These are phyloP conservation scores for Dasypolia templi DNA, from an alignment of 2,888 invertebrate species.

Conservation along the genomic window DNA sequence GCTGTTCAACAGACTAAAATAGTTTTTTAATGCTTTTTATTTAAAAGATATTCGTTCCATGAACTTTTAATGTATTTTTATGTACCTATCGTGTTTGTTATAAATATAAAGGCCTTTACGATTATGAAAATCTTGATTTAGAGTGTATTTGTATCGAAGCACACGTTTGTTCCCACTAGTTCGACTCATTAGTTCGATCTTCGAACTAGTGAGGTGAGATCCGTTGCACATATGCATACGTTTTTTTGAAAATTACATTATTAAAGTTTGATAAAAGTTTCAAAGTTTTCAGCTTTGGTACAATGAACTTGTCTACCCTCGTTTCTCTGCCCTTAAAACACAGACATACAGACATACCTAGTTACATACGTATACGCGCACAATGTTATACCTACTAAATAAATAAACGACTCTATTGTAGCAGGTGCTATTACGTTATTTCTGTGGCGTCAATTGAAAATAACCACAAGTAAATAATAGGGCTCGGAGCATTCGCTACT, in stretches of 20 bases:
- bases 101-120: neutral
- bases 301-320: neutral
- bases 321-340: conserved; percentile 9
- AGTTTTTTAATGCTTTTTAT: conserved; percentile 25
- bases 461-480: conserved; percentile 47
- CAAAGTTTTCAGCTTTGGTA: conserved; percentile 4
- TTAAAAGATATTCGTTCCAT: conserved; percentile 9
- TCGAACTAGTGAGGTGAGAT: too few relatives aligned
- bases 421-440: conserved; percentile 53
- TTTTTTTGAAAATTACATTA: neutral
- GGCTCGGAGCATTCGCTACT: conserved; percentile 6
- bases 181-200: too few relatives aligned
- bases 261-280: neutral
- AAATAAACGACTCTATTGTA: conserved; percentile 57
- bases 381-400: conserved; percentile 65
- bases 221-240: neutral
- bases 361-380: conserved; percentile 8
- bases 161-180: too few relatives aligned
- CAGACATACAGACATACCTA: neutral
- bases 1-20: conserved; percentile 15
- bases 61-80: conserved; percentile 17
- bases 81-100: neutral
- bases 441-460: conserved; percentile 49
- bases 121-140: neutral
- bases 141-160: neutral